These are phyloP conservation scores for Camelus dromedarius DNA, from an alignment of 2,113 vertebrate genomes.

Conservation along the genomic window DNA sequence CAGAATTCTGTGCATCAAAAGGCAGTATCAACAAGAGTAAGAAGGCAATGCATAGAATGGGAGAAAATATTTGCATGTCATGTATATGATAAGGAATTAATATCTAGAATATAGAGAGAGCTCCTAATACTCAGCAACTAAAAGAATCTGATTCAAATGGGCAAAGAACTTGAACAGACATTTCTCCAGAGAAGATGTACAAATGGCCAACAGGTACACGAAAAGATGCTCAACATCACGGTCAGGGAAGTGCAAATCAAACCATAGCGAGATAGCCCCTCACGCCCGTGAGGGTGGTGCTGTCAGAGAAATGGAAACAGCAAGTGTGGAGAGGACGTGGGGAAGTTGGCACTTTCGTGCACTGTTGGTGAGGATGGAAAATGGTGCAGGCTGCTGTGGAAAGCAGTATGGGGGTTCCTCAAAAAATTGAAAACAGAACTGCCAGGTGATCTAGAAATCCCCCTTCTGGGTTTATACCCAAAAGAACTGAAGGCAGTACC, in stretches of 20 bases:
- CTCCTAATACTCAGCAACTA: background rate
- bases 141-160: background rate
- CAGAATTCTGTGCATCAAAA: background rate
- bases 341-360: background rate
- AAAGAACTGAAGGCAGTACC: background rate
- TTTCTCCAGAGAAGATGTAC: background rate
- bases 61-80: background rate
- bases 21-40: background rate
- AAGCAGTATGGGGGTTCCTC: background rate
- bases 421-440: background rate
- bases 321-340: no score
- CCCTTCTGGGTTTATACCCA: background rate
- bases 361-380: background rate
- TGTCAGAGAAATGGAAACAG: accelerated
- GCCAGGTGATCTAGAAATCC: background rate
- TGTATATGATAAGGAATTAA: background rate
- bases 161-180: no score
- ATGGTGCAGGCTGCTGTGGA: no score
- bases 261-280: background rate
- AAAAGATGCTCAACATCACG: accelerated
- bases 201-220: background rate
- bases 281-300: background rate
- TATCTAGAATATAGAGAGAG: background rate
- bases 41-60: background rate
- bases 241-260: background rate